Evolutionary conservation across 2,113 vertebrate genomes (phyloP).

Genomic region (Stomatorhinus ivindoensis): DNA sequence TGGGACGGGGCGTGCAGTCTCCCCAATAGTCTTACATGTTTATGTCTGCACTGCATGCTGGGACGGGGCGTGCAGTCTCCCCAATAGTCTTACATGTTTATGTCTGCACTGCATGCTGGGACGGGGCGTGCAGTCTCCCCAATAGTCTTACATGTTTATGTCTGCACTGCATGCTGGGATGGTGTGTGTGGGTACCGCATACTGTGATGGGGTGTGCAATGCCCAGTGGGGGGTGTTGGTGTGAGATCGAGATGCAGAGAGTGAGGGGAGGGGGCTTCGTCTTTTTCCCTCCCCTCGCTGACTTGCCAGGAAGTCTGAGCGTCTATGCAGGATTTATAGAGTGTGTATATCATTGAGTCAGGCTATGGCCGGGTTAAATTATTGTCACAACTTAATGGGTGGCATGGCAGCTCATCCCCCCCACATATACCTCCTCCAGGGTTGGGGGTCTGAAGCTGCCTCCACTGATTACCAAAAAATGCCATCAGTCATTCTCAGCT

Average conservation of each 20-base stretch:
- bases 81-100: background rate
- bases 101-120: background rate
- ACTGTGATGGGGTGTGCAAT: too few species aligned
- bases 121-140: too few species aligned
- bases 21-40: background rate
- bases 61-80: too few species aligned
- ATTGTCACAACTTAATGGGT: background rate
- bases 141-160: too few species aligned
- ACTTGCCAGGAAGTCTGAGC: background rate
- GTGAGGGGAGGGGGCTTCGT: background rate
- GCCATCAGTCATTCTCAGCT: background rate
- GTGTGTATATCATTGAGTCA: background rate
- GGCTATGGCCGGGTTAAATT: background rate
- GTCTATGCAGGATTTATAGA: background rate
- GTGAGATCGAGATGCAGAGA: background rate
- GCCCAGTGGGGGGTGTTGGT: background rate
- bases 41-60: too few species aligned
- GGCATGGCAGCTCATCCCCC: background rate
- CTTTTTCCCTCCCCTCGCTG: background rate
- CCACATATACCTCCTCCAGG: background rate
- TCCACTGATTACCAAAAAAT: background rate
- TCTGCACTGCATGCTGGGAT: too few species aligned
- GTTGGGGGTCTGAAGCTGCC: background rate
- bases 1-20: accelerated
- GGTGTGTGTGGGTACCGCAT: too few species aligned